Conservation (phyloP, 2,113 vertebrate species). For the Canis aureus region DNA sequence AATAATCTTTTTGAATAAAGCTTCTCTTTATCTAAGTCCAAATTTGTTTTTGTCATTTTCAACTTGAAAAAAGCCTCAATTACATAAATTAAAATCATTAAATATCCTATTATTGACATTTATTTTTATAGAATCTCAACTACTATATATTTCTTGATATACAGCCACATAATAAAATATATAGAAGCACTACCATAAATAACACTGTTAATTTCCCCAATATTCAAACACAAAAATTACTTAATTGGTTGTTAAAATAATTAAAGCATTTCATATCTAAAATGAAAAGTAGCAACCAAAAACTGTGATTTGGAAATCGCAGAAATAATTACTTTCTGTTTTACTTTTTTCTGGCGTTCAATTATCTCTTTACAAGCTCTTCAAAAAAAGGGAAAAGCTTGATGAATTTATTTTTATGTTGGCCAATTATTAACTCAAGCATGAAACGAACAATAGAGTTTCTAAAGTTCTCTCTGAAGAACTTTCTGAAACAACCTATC, state of each 20-base stretch:
- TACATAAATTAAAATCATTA: slow-evolving; percentile 53
- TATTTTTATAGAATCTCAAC: slow-evolving; percentile 41
- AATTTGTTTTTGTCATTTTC: not conserved
- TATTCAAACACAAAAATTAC: slow-evolving; percentile 31
- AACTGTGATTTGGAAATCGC: slow-evolving; percentile 21
- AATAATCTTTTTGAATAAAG: not conserved
- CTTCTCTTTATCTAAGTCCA: not conserved
- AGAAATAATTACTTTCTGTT: slow-evolving; percentile 43
- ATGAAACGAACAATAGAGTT: not conserved
- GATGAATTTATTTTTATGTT: slow-evolving; percentile 4
- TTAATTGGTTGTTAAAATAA: slow-evolving; percentile 52
- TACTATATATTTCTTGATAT: slow-evolving; percentile 27
- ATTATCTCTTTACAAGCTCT: not conserved
- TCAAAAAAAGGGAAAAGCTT: slow-evolving; percentile 13
- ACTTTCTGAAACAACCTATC: not conserved
- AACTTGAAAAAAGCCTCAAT: not conserved
- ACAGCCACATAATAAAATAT: slow-evolving; percentile 34
- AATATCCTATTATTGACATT: not conserved
- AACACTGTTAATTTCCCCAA: not conserved
- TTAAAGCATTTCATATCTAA: slow-evolving; percentile 52
- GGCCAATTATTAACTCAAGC: slow-evolving; percentile 14
- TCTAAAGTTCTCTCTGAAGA: slow-evolving; percentile 30
- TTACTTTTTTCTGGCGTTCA: slow-evolving; percentile 5
- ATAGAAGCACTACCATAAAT: not conserved
- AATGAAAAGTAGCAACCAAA: slow-evolving; percentile 51